phyloP scores from a whole-genome alignment of 2,797 vertebrate species.

The Carduelis carduelis region DNA sequence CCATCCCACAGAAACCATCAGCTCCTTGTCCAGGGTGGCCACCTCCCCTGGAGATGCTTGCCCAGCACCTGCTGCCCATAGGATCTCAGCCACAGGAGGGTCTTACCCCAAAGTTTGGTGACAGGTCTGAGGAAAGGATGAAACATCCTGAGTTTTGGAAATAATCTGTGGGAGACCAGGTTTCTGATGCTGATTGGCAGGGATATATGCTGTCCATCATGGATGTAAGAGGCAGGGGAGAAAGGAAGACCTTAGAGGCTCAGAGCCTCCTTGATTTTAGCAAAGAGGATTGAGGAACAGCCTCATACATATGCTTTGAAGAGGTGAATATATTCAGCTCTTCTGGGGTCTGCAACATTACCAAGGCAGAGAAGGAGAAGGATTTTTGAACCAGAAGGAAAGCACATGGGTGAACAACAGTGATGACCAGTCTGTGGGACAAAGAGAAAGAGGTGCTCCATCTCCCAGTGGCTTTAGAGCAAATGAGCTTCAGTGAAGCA shows the following conservation, averaged over 20 bases:
- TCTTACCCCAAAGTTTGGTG: background rate
- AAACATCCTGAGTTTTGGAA: background rate
- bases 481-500: background rate
- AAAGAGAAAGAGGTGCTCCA: background rate
- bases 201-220: background rate
- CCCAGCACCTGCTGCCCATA: background rate
- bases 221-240: background rate
- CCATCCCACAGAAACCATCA: background rate
- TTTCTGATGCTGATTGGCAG: background rate
- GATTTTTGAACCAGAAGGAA: background rate
- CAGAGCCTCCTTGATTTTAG: background rate
- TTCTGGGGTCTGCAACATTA: background rate
- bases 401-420: fast-evolving
- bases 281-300: background rate
- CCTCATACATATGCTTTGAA: background rate
- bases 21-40: background rate
- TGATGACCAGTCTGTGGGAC: background rate
- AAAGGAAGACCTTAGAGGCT: background rate
- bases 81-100: background rate
- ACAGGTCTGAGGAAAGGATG: background rate
- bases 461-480: background rate
- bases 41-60: background rate
- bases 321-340: background rate
- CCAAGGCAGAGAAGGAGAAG: background rate
- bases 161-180: background rate